Evolutionary conservation across 2,888 invertebrate species (phyloP).

Genomic region (Neocrepidodera transversa): DNA sequence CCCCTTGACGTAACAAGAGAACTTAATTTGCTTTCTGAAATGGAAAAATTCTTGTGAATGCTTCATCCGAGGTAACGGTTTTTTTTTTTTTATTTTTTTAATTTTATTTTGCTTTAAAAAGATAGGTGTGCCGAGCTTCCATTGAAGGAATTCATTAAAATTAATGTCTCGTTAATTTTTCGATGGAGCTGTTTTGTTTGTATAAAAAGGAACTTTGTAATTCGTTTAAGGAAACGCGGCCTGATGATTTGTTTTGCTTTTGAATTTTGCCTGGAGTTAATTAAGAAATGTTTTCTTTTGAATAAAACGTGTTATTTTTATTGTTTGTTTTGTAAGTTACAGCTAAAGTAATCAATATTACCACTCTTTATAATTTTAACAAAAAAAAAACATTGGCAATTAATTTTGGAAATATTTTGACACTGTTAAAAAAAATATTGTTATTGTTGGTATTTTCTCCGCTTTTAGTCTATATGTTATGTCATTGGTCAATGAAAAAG

Average conservation of each 20-base stretch:
- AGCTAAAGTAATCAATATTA: too few species aligned
- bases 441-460: too few species aligned
- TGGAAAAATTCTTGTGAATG: constrained; percentile 9
- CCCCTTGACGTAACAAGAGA: not conserved
- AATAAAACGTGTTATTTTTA: not conserved
- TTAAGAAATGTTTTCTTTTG: not conserved
- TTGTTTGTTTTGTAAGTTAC: not conserved
- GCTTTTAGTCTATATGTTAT: too few species aligned
- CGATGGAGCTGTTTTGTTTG: constrained; percentile 29
- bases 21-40: constrained; percentile 6
- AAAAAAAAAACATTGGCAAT: too few species aligned
- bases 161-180: constrained; percentile 37
- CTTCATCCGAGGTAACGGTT: not conserved
- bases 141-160: constrained; percentile 30
- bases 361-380: too few species aligned
- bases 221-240: not conserved
- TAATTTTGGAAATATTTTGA: too few species aligned
- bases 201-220: constrained; percentile 12
- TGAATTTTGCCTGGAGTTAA: not conserved
- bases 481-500: too few species aligned
- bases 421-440: too few species aligned
- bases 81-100: too few species aligned
- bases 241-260: not conserved
- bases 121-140: constrained; percentile 5
- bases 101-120: not conserved